Conservation (phyloP, 2,888 invertebrate genomes). For the Minunthozetes semirufus region DNA sequence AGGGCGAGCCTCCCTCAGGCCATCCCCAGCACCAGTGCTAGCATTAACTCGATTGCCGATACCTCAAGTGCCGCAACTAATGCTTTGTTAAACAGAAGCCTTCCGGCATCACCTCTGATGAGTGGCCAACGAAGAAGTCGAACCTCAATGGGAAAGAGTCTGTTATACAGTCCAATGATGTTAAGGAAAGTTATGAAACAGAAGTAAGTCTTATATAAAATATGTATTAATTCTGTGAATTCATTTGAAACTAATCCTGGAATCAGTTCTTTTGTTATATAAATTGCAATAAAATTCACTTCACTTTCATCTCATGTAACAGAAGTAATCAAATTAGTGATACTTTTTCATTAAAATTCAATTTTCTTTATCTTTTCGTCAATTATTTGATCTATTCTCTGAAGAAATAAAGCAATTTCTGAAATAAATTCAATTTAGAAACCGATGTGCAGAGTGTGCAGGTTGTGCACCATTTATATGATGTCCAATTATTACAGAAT, state of each 20-base stretch:
- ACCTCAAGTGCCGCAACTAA: slow-evolving; percentile 8
- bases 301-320: not conserved
- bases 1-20: slow-evolving; percentile 1
- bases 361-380: not conserved
- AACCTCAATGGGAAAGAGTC: slow-evolving; percentile 38
- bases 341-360: not conserved
- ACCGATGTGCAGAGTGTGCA: too few relatives aligned
- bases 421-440: too few relatives aligned
- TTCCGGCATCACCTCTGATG: slow-evolving; percentile 42
- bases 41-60: not conserved
- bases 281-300: not conserved
- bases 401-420: too few relatives aligned
- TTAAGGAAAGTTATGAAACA: slow-evolving; percentile 56
- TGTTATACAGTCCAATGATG: slow-evolving; percentile 72
- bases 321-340: not conserved
- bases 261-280: not conserved
- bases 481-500: too few relatives aligned
- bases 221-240: not conserved
- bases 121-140: slow-evolving; percentile 32
- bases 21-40: slow-evolving; percentile 1
- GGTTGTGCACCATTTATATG: too few relatives aligned
- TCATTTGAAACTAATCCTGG: not conserved
- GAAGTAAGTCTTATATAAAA: slow-evolving; percentile 37
- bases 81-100: slow-evolving; percentile 39
- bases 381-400: too few relatives aligned